These are phyloP conservation scores for Sphaerophoria rueppellii DNA, from an alignment of 2,888 invertebrate genomes.

Conservation along the genomic window DNA sequence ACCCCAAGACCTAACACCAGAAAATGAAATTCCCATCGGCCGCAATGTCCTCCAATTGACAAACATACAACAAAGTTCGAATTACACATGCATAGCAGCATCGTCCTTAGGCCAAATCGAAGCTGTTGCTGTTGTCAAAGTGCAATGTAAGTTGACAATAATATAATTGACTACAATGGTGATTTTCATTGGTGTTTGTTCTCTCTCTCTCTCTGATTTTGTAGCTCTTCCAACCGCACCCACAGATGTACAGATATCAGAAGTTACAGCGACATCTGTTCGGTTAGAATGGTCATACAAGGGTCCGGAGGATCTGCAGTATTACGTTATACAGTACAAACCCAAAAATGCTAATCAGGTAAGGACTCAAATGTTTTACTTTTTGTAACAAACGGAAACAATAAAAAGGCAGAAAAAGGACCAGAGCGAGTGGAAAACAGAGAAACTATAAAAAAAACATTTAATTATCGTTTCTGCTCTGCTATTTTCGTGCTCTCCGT, in stretches of 20 bases:
- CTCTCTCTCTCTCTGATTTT: neutral
- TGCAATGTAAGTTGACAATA: constrained; percentile 90
- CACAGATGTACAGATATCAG: constrained; percentile 93
- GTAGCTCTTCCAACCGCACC: constrained; percentile 95
- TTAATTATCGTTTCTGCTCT: constrained; percentile 64
- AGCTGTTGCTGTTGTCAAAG: constrained; percentile 93
- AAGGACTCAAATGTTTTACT: constrained; percentile 60
- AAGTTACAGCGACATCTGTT: constrained; percentile 96
- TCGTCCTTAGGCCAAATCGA: constrained; percentile 97
- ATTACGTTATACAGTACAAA: constrained; percentile 98
- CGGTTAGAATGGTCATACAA: constrained; percentile 96
- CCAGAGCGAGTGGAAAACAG: constrained; percentile 21
- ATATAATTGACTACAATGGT: constrained; percentile 11
- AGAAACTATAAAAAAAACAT: constrained; percentile 49
- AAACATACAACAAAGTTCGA: constrained; percentile 95
- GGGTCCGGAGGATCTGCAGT: constrained; percentile 94
- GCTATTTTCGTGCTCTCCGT: neutral
- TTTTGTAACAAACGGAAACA: neutral
- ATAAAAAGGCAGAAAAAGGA: constrained; percentile 3
- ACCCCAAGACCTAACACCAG: constrained; percentile 92
- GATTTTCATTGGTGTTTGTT: constrained; percentile 15
- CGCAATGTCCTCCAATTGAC: constrained; percentile 93
- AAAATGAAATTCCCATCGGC: constrained; percentile 92
- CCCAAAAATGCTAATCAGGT: constrained; percentile 94
- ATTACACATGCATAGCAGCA: constrained; percentile 98